These are phyloP conservation scores for Pyrrhosoma nymphula DNA, from an alignment of 2,888 invertebrate genomes.

Conservation along the genomic window DNA sequence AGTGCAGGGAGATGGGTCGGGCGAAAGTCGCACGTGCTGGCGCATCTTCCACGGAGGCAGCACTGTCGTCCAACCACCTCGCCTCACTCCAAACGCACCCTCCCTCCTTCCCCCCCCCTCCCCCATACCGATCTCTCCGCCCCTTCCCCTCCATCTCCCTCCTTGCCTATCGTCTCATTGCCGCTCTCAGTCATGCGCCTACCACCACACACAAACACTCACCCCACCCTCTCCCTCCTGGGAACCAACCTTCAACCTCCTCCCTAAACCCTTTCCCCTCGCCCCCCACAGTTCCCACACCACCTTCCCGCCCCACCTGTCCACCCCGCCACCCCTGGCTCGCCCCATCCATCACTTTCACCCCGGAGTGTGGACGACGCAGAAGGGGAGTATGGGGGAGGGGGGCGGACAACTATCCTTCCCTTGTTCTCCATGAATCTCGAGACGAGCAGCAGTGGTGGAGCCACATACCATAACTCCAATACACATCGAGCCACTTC, in stretches of 20 bases:
- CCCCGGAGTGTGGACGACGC: not conserved
- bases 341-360: not conserved
- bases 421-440: not conserved
- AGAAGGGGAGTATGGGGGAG: not conserved
- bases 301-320: not conserved
- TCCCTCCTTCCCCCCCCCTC: not conserved
- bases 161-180: not conserved
- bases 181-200: not conserved
- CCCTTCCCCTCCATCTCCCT: not conserved
- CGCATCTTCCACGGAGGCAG: conserved; percentile 43
- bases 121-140: not conserved
- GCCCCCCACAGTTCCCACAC: not conserved
- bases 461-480: too few species aligned
- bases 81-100: too few species aligned
- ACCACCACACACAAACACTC: not conserved
- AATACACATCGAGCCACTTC: too few species aligned
- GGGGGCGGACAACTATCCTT: too few species aligned
- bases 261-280: not conserved
- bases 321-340: not conserved
- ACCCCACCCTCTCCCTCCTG: not conserved
- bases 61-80: not conserved
- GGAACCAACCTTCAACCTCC: not conserved
- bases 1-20: too few species aligned
- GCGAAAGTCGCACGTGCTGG: conserved; percentile 34
- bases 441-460: not conserved